Evolutionary conservation across 2,888 invertebrate genomes (phyloP), one percentile per base, ranked within the genome.

Genomic region (Drosophila pseudotakahashii): DNA sequence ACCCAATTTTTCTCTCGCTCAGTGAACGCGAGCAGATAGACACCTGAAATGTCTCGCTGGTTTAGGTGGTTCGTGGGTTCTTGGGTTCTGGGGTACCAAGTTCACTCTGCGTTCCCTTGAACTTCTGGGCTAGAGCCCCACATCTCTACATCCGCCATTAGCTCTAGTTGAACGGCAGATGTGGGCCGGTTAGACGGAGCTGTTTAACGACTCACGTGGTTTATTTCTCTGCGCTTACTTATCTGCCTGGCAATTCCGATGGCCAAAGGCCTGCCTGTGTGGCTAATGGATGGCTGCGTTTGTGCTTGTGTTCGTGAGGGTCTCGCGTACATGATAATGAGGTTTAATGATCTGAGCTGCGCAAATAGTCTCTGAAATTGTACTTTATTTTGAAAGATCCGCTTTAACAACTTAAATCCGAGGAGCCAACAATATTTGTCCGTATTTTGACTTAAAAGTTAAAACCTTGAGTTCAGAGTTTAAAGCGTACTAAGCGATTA

Each of bases 31-130:
- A 45, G 36, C 54, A 62, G 62, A 72, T 70, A 70, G 73, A 71
- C 62, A 71, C 73, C 70, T 73, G 62, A 71, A 53, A 37, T 26
- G 41, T 47, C 70, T 71, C 70, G 70, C 44, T 71, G 62, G 36
- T 61, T 55, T 26, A 16, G 23, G 4, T 26, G 30, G 16, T 7
- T 50, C 7, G 23, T 13, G 36, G 30, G n/a, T 11, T 50, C 9
- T 30, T 32, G 48, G 30, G 14, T 68, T 51, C 32, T 50, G 26
- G 50, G 41, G 16, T 57, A 26, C 32, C 70, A 41, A 32, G 58
- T 14, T 14, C 9, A 3, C 11, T 11, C n/a, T 53, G 26, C n/a
- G 36, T 23, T 45, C 66, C 44, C 51, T 64, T 51, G 44, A 51
- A 51, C 51, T 37, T 45, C 52, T 19, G 7, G 26, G 14, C 64